Percentiles rank a stretch among this genome's conserved stretches.
phyloP scores from a whole-genome alignment of 2,113 vertebrate species.

The Macaca mulatta region DNA sequence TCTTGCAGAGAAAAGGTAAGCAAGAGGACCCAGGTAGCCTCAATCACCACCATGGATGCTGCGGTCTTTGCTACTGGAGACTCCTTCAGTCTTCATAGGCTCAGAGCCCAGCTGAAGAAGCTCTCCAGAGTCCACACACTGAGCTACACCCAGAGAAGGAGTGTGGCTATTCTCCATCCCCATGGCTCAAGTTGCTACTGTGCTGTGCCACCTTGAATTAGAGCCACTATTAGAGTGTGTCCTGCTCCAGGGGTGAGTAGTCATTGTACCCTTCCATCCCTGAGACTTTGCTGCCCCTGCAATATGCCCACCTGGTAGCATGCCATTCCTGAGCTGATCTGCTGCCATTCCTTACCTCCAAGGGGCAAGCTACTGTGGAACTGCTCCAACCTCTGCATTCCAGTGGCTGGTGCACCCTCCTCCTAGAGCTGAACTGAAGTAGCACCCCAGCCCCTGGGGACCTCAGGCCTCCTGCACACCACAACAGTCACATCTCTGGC shows the following conservation, averaged over 20 bases:
- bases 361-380: neutral
- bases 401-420: neutral
- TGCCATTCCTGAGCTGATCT: neutral
- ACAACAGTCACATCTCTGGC: neutral
- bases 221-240: neutral
- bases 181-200: neutral
- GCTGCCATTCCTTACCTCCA: neutral
- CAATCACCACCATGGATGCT: neutral
- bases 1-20: neutral
- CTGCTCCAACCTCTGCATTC: neutral
- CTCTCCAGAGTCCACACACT: neutral
- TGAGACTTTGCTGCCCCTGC: neutral
- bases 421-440: neutral
- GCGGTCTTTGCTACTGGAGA: neutral
- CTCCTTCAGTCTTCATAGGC: neutral
- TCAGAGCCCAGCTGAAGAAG: neutral
- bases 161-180: neutral
- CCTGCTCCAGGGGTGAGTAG: neutral
- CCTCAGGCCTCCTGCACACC: neutral
- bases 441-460: neutral
- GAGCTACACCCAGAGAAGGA: neutral
- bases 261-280: neutral
- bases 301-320: neutral
- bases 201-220: neutral
- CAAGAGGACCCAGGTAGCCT: neutral